Base-by-base conservation (phyloP, 2,797 vertebrate species). In the Enteromius viviparus region DNA sequence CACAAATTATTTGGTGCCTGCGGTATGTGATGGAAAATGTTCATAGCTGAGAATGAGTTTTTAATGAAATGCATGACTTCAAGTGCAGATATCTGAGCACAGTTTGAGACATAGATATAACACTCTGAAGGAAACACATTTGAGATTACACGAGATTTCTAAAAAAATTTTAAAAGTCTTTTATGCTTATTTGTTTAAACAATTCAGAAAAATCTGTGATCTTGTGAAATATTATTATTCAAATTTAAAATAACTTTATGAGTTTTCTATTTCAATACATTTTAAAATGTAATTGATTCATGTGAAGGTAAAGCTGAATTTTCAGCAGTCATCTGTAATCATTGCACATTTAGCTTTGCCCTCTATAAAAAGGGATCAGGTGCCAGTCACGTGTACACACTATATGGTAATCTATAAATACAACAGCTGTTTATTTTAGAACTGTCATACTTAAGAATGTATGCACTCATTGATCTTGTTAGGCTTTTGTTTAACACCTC, bases 381-480 rank as follows among this genome's bases (percentile, higher is more conserved):
- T 42, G 78, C 49, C 51, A 15, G 12, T 81, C 53, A 53, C 37
- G 32, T 68, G 78, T 76, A 64, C 51, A 66, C 87, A 83, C 49
- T 85, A 81, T 85, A 81, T 76, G 87, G 72, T 89, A 84, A 89
- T 82, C 89, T 86, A 90, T 78, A 85, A 85, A 86, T 86, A 87
- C 89, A 68, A 37, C 55, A 77, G 64, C 23, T 72, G 87, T 66
- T 83, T 60, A 80, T 76, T 83, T 84, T 78, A 77, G 89, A 86
- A 81, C 37, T 62, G 76, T 84, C 60, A 78, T 84, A 71, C 65
- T 21, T 23, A 51, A 19, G 34, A 72, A 81, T 83, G 47, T 78
- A 45, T 87, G 40, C 51, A 49, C 51, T 65, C 87, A 89, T 89
- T 90, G 85, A 89, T 88, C 55, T 81, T 53, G 71, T 78, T 76